Base-by-base conservation (phyloP, 2,888 invertebrate species). In the Meganola albula region DNA sequence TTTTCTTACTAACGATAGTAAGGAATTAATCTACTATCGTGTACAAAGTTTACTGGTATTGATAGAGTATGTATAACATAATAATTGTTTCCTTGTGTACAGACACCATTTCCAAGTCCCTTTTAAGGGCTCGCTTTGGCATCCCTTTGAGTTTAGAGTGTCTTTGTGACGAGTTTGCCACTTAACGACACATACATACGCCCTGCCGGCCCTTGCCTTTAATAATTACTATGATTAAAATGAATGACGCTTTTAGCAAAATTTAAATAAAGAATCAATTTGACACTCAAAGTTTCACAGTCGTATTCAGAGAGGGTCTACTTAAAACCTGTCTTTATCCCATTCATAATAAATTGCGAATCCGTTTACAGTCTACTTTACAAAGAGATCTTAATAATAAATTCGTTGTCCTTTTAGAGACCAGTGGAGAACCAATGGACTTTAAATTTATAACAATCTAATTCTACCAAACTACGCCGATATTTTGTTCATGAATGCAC, bases 271-370 rank as follows among this genome's bases (percentile, higher is more conserved):
- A 49, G 34, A 48, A 22, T 44, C 34, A 33, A 44, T 45, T 46
- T 42, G 43, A 45, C 38, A 47, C 39, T 25, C 40, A 31, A 44
- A 44, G 23, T 40, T 42, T 32, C 31, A 28, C 26, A 7, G 25
- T 24, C 32, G 22, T 31, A 37, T 31, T 31, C 30, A 22, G 35
- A 32, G 32, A 31, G 25, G 44, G 36, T 25, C 35, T 45, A 41
- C 45, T 44, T 44, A 46, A 38, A 39, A 48, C 47, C 45, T 47
- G 43, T 55, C 43, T 50, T 52, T 48, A 47, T 46, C 53, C 48
- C 55, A 48, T 53, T 48, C 50, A 50, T 53, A 49, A 47, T 52
- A 52, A 40, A 51, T 49, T 49, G 48, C 40, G 35, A 41, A 44
- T 49, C 40, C 44, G 39, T 35, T 54, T 47, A 42, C 42, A 40